Percentiles rank a stretch among this genome's conserved stretches.
Evolutionary conservation across 2,797 vertebrate genomes (phyloP).

Genomic region (Phaenicophaeus curvirostris): DNA sequence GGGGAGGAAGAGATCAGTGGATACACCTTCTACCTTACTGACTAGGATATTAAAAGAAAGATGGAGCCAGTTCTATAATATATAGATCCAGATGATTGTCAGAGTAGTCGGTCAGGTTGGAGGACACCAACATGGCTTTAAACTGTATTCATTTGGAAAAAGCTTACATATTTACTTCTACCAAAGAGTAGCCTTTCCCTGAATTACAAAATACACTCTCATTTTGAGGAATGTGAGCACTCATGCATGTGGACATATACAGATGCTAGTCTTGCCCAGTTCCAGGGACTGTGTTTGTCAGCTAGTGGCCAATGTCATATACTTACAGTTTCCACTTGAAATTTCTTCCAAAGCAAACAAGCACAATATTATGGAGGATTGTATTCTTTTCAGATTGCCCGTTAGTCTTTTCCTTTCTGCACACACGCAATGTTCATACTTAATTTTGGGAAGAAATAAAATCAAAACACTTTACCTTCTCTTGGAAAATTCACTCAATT

Average conservation of each 20-base stretch:
- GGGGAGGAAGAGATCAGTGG: background rate
- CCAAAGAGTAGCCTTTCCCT: background rate
- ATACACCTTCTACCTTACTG: background rate
- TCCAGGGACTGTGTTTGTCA: background rate
- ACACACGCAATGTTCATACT: rapidly evolving
- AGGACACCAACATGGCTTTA: background rate
- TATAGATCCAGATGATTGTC: background rate
- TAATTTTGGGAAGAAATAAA: background rate
- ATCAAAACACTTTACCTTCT: background rate
- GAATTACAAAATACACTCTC: background rate
- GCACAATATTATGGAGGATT: background rate
- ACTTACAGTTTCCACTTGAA: background rate
- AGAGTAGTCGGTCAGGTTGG: background rate
- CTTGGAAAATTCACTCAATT: background rate
- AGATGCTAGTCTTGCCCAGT: background rate
- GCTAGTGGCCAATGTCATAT: background rate
- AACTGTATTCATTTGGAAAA: background rate
- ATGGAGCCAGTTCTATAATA: background rate
- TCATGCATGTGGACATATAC: background rate
- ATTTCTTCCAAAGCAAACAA: background rate
- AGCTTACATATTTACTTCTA: background rate
- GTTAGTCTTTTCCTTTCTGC: background rate
- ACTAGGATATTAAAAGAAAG: background rate
- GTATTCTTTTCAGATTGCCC: background rate
- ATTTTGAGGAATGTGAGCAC: background rate